Evolutionary conservation across 2,888 invertebrate species (phyloP), one percentile per base, ranked within the genome.

Genomic region (Drosophila limbata): DNA sequence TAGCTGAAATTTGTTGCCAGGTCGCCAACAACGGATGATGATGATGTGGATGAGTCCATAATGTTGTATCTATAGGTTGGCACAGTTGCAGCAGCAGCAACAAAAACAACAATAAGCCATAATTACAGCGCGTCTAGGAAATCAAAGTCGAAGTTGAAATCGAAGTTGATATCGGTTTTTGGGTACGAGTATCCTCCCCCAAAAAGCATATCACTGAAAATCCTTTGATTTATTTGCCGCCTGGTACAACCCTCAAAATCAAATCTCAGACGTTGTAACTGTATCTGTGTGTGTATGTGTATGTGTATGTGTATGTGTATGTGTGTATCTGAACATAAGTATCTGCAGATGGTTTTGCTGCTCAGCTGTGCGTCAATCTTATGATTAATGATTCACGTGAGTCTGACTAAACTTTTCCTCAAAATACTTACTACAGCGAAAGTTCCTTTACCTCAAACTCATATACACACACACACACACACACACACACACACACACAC

Each of bases 341-440:
- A 68, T 56, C 55, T 40, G 19, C 42, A 44, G 21, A 44, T 55
- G 15, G n/a, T 40, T 21, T 35, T 11, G 44, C 21, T 35, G 47
- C 53, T 65, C 63, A 60, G 60, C 77, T 64, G 52, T 61, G 51
- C 48, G 25, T 55, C 73, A 65, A 69, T 64, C 64, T 28, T 63
- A 60, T 75, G 77, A 79, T 79, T 79, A 79, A 77, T 77, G 65
- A 55, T 64, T 40, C 48, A 45, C 44, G 62, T 51, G 57, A 63
- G 45, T 51, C 19, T 51, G 50, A 25, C 19, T 17, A 31, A 69
- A 74, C 50, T 62, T 56, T 40, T 62, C 11, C 42, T 17, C 21
- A 35, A 40, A 42, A 37, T 25, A 25, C 25, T 25, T 25, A 25
- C 28, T 10, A 50, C 17, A 28, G 45, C n/a, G 37, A 60, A 61